Percentiles rank a stretch among this genome's conserved stretches.
Evolutionary conservation across 2,888 invertebrate genomes (phyloP).

Genomic region (Antheraea yamamai): DNA sequence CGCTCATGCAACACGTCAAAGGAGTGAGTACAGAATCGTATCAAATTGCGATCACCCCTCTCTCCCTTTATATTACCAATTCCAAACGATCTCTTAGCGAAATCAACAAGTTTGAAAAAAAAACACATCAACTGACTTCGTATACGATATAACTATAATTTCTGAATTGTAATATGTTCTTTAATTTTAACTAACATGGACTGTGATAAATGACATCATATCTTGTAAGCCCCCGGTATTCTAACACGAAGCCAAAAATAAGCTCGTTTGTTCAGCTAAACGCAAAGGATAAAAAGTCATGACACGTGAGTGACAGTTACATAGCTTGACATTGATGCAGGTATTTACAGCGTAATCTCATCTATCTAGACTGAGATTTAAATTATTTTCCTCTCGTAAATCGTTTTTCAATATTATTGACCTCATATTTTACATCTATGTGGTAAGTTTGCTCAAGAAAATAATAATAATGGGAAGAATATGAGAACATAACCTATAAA

Average conservation of each 20-base stretch:
- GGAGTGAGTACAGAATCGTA: no score
- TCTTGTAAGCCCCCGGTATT: slow-evolving; percentile 9
- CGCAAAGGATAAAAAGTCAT: slow-evolving; percentile 19
- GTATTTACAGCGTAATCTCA: slow-evolving; percentile 34
- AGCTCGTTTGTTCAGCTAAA: slow-evolving; percentile 21
- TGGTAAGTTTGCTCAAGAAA: neutral
- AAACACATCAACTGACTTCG: neutral
- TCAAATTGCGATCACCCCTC: no score
- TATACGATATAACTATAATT: neutral
- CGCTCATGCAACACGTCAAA: no score
- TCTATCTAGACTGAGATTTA: slow-evolving; percentile 35
- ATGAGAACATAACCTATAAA: no score
- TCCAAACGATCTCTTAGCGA: no score
- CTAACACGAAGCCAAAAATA: slow-evolving; percentile 15
- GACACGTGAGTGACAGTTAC: slow-evolving; percentile 23
- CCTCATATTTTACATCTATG: neutral
- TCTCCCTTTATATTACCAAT: no score
- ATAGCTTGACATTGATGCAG: slow-evolving; percentile 29
- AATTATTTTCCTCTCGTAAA: slow-evolving; percentile 35
- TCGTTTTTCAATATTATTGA: slow-evolving; percentile 35
- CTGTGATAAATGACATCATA: slow-evolving; percentile 26
- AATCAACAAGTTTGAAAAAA: no score
- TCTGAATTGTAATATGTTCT: neutral
- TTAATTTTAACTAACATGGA: slow-evolving; percentile 18
- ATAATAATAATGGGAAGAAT: no score